Evolutionary conservation across 2,113 vertebrate genomes (phyloP).

Genomic region (Phodopus roborovskii): DNA sequence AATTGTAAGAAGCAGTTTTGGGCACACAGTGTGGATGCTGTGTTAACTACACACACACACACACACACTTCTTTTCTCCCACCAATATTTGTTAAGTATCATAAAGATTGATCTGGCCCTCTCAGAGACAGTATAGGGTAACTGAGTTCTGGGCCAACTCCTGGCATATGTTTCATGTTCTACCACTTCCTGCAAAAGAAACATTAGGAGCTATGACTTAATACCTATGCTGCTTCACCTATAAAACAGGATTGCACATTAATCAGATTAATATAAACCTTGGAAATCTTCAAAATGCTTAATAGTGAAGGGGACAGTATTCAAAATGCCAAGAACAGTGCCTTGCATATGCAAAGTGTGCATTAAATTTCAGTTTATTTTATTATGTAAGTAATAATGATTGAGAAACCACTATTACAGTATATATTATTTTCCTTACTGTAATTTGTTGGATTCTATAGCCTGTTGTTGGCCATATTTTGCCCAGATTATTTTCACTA

Average conservation of each 20-base stretch:
- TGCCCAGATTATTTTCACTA: constrained; percentile 41
- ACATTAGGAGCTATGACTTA: neutral
- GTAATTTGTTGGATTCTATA: constrained; percentile 10
- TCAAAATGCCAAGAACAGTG: constrained; percentile 24
- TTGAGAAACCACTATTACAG: neutral
- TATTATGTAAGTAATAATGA: constrained; percentile 41
- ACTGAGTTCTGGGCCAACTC: neutral
- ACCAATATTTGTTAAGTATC: constrained; percentile 5
- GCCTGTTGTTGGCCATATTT: constrained; percentile 21
- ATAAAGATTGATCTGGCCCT: neutral
- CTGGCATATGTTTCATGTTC: constrained; percentile 2
- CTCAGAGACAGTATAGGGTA: neutral
- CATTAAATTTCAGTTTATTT: neutral
- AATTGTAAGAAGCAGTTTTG: constrained; percentile 53
- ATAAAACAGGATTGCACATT: constrained; percentile 4
- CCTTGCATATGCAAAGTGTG: neutral
- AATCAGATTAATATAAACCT: neutral
- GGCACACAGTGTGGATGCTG: neutral
- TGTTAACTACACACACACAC: neutral
- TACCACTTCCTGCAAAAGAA: constrained; percentile 14
- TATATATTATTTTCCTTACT: constrained; percentile 25
- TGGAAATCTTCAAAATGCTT: neutral
- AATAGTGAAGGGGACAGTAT: neutral
- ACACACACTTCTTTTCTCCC: neutral
- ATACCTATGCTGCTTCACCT: neutral